Evolutionary conservation across 2,113 vertebrate genomes (phyloP), one percentile per base, ranked within the genome.

Genomic region (Solea senegalensis): DNA sequence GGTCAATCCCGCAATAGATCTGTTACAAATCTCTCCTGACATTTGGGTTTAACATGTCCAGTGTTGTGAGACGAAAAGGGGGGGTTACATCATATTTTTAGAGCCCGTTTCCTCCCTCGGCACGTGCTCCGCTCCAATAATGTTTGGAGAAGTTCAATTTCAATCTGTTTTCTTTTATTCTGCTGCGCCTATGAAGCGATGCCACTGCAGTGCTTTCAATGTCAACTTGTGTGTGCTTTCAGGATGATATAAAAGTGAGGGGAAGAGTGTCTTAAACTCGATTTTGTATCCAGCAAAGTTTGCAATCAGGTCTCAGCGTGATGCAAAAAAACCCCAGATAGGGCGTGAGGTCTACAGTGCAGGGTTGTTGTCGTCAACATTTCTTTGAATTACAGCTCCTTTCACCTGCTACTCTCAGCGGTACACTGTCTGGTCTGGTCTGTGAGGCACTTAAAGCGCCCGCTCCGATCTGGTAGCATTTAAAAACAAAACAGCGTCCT

Each of bases 21-120:
- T 64, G 81, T 61, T 49, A 62, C 74, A 88, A 87, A 88, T 87
- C 86, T 82, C 77, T 78, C 40, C 55, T 15, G 83, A 83, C 86
- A 61, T 75, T 69, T 66, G 44, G 79, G 11, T 85, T 84, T 83
- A 86, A 80, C 50, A 40, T 56, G 81, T 75, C 77, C 51, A 26
- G 4, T 27, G 48, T 69, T 68, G 63, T 49, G 61, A 87, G 64
- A 87, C 71, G 59, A 78, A 69, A 41, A 81, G 34, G 68, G 69
- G 69, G 68, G 69, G 69, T 67, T 66, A 39, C 51, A 53, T 49
- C 65, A 61, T 46, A 15, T 59, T 56, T 60, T 26, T 34, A 45
- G 15, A 69, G 43, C 14, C 50, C 21, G n/a, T 2, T 2, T 44
- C 21, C 39, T 9, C 41, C 44, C 27, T 39, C 34, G 5, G 34